Evolutionary conservation across 2,888 invertebrate genomes (phyloP).

Genomic region (Micropterix aruncella): DNA sequence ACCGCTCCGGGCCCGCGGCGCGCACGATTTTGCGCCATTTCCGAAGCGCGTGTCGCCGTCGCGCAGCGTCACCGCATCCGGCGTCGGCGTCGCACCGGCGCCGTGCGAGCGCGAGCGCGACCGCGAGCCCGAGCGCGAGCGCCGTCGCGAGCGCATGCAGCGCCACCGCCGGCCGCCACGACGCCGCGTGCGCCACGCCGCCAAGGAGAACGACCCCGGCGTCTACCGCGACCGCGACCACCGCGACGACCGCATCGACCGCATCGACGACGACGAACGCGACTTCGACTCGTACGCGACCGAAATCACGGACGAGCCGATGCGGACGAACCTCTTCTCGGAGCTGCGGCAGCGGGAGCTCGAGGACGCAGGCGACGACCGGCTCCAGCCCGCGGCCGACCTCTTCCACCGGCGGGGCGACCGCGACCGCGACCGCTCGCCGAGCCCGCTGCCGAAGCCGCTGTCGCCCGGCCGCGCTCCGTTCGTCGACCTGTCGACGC

Average conservation of each 20-base stretch:
- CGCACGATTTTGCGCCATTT: neutral
- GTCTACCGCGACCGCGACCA: neutral
- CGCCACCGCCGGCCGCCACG: slow-evolving; percentile 15
- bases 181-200: slow-evolving; percentile 22
- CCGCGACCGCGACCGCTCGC: slow-evolving; percentile 20
- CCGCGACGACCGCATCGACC: neutral
- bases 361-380: neutral
- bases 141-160: slow-evolving; percentile 30
- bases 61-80: neutral
- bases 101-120: slow-evolving; percentile 21
- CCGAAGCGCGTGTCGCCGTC: neutral
- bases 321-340: neutral
- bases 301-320: neutral
- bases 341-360: neutral
- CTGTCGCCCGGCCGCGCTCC: slow-evolving; percentile 16
- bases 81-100: neutral
- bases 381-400: neutral
- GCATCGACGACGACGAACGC: neutral
- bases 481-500: slow-evolving; percentile 37
- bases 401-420: slow-evolving; percentile 8
- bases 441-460: slow-evolving; percentile 15
- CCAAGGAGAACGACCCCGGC: slow-evolving; percentile 23
- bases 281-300: neutral
- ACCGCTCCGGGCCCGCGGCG: neutral
- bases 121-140: slow-evolving; percentile 20